Evolutionary conservation across 2,888 invertebrate species (phyloP).

Genomic region (Galeruca laticollis): DNA sequence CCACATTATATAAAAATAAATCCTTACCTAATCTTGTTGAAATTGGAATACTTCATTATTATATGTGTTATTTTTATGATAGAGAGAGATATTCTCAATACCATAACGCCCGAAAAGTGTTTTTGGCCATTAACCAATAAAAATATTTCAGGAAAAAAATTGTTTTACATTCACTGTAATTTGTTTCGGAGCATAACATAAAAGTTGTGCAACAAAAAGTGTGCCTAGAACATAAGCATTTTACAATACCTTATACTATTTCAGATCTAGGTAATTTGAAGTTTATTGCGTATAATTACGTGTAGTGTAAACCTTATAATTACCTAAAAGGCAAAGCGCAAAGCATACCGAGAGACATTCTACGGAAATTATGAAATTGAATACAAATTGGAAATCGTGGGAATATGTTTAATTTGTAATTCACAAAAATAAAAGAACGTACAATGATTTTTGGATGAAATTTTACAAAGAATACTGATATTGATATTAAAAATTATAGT

Average conservation of each 20-base stretch:
- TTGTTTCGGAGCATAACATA: not conserved
- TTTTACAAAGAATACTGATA: not conserved
- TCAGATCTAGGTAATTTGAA: conserved; percentile 5
- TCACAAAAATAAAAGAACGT: not conserved
- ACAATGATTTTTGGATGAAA: not conserved
- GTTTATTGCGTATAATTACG: conserved; percentile 24
- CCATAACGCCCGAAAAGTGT: no score
- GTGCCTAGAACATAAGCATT: conserved; percentile 4
- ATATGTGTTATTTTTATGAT: no score
- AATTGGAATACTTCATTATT: no score
- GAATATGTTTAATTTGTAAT: conserved; percentile 1
- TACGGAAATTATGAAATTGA: conserved; percentile 14
- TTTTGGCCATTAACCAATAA: no score
- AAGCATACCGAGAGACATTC: conserved; percentile 5
- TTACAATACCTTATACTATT: conserved; percentile 25
- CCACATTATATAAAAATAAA: no score
- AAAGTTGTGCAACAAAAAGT: not conserved
- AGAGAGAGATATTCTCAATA: no score
- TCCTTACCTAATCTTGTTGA: no score
- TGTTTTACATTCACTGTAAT: not conserved
- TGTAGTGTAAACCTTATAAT: conserved; percentile 21
- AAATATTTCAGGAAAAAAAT: not conserved
- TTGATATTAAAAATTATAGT: no score
- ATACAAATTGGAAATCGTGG: conserved; percentile 9
- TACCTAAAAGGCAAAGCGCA: conserved; percentile 7